These are phyloP conservation scores for Diglossa cyanea DNA, from an alignment of 2,797 vertebrate genomes.

Conservation along the genomic window DNA sequence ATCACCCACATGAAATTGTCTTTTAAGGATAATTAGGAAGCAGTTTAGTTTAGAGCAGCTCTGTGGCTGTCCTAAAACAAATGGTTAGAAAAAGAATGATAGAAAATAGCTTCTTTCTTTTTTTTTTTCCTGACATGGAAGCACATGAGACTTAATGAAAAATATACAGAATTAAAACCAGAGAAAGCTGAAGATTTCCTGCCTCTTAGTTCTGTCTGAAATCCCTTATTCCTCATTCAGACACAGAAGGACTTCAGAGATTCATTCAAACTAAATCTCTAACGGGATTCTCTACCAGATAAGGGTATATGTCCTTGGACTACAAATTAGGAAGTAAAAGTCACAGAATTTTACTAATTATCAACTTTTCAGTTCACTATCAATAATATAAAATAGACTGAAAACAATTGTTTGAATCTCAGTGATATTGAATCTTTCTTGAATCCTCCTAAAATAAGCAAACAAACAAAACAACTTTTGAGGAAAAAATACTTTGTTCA, in stretches of 20 bases:
- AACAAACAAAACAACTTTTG: not conserved
- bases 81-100: not conserved
- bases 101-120: not conserved
- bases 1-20: conserved; percentile 8
- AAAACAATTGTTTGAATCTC: not conserved
- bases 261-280: not conserved
- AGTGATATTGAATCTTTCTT: not conserved
- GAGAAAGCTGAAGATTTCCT: not conserved
- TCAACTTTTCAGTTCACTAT: not conserved
- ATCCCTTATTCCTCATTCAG: not conserved
- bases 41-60: conserved; percentile 15
- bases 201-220: not conserved
- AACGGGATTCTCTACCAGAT: not conserved
- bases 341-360: not conserved
- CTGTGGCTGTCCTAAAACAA: not conserved
- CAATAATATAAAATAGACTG: not conserved
- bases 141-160: not conserved
- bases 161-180: conserved; percentile 23
- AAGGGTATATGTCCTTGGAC: not conserved
- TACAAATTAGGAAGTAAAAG: not conserved
- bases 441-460: not conserved
- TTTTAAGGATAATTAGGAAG: conserved; percentile 41
- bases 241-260: not conserved
- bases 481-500: not conserved
- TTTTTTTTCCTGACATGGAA: not conserved